A percentile compares a stretch with the other conserved stretches of the same genome.
Evolutionary conservation across 2,113 vertebrate genomes (phyloP).

Genomic region (Hypomesus transpacificus): DNA sequence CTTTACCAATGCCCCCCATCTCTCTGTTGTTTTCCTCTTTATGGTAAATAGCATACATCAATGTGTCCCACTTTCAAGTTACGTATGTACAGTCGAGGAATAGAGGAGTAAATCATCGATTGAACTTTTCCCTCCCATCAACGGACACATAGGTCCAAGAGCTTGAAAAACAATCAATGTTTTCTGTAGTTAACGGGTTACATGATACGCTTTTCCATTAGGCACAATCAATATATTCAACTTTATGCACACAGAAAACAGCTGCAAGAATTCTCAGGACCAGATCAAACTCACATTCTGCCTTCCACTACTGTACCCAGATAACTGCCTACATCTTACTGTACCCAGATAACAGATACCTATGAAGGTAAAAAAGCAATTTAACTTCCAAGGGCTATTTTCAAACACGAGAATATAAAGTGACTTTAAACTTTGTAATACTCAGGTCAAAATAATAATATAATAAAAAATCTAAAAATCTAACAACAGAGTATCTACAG

Average conservation of each 20-base stretch:
- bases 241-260: constrained; percentile 46
- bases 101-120: not conserved
- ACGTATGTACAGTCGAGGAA: too few relatives aligned
- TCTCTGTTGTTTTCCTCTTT: too few relatives aligned
- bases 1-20: too few relatives aligned
- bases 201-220: constrained; percentile 46
- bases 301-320: not conserved
- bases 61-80: too few relatives aligned
- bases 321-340: too few relatives aligned
- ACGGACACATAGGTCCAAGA: constrained; percentile 31
- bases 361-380: too few relatives aligned
- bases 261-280: constrained; percentile 50
- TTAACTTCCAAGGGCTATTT: too few relatives aligned
- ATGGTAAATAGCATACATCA: too few relatives aligned
- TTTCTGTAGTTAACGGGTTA: constrained; percentile 50
- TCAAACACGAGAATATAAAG: too few relatives aligned
- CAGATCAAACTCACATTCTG: constrained; percentile 8
- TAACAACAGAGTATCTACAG: not conserved
- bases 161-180: constrained; percentile 52
- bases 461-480: not conserved
- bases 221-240: constrained; percentile 33
- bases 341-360: too few relatives aligned
- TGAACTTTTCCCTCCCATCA: constrained; percentile 7
- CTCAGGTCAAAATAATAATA: too few relatives aligned
- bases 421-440: too few relatives aligned